Evolutionary conservation across 2,113 vertebrate species (phyloP).

Genomic region (Ciconia stormi): DNA sequence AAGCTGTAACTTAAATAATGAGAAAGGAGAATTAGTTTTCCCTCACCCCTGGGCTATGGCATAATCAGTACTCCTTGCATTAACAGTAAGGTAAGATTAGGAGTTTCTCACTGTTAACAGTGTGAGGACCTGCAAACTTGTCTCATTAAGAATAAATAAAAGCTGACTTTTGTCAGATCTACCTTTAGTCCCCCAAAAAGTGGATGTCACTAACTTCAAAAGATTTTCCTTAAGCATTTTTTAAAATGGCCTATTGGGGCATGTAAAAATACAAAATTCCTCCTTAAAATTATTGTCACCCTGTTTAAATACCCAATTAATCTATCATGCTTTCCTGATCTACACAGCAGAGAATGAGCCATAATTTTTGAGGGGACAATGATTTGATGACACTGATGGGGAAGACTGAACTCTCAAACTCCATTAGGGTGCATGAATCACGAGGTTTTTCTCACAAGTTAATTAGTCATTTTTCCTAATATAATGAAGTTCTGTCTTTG

Average conservation of each 20-base stretch:
- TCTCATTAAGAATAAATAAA: neutral
- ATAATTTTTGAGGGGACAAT: neutral
- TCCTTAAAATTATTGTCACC: neutral
- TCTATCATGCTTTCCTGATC: neutral
- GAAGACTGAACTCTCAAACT: conserved; percentile 7
- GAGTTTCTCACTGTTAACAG: neutral
- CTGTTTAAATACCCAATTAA: neutral
- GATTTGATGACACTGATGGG: conserved; percentile 22
- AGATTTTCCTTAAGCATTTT: neutral
- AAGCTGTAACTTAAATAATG: neutral
- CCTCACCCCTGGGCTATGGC: neutral
- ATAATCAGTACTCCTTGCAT: neutral
- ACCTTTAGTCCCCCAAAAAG: neutral
- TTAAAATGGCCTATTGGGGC: neutral
- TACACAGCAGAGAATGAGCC: neutral
- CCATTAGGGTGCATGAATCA: conserved; percentile 31
- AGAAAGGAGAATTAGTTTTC: neutral
- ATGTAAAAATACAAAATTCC: neutral
- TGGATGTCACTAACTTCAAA: neutral
- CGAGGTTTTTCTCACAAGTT: conserved; percentile 30
- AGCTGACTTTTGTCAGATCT: neutral
- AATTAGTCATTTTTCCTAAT: conserved; percentile 42
- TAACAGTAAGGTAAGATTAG: neutral
- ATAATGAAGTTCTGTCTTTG: conserved; percentile 36
- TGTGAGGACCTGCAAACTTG: neutral